Evolutionary conservation across 2,797 vertebrate genomes (phyloP).

Genomic region (Phyllotis vaccarum): DNA sequence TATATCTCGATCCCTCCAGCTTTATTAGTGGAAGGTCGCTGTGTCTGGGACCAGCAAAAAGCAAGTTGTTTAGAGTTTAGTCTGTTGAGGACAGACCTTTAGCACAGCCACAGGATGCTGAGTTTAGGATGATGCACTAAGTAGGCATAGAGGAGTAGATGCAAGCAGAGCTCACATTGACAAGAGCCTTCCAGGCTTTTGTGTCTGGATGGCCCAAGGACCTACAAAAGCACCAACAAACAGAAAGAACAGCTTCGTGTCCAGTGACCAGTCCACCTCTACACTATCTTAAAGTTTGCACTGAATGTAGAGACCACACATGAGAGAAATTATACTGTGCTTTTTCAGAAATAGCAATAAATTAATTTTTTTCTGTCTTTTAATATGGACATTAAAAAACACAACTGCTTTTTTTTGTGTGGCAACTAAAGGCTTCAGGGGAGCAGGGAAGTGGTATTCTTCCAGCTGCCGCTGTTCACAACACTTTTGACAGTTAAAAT

Average conservation of each 20-base stretch:
- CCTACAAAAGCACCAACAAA: neutral
- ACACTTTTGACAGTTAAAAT: conserved; percentile 90
- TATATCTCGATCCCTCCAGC: neutral
- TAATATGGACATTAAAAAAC: conserved; percentile 69
- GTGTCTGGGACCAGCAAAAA: conserved; percentile 34
- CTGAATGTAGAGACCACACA: neutral
- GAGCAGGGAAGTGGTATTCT: conserved; percentile 79
- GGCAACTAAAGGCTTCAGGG: conserved; percentile 77
- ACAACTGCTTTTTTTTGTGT: conserved; percentile 80
- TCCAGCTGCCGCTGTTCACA: conserved; percentile 90
- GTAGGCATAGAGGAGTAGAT: neutral
- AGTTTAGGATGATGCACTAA: conserved; percentile 5
- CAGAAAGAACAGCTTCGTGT: neutral
- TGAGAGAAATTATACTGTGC: conserved; percentile 51
- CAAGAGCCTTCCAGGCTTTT: neutral
- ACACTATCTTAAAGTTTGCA: neutral
- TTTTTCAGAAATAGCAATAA: conserved; percentile 4
- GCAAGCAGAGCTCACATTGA: neutral
- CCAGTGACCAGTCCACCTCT: neutral
- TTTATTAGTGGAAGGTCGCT: conserved; percentile 38
- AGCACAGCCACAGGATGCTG: neutral
- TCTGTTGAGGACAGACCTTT: conserved; percentile 1
- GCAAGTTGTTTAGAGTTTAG: conserved; percentile 24
- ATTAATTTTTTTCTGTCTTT: neutral
- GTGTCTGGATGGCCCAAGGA: neutral